These are phyloP conservation scores for Malacoraja senta DNA, from an alignment of 2,797 vertebrate species.

Conservation along the genomic window DNA sequence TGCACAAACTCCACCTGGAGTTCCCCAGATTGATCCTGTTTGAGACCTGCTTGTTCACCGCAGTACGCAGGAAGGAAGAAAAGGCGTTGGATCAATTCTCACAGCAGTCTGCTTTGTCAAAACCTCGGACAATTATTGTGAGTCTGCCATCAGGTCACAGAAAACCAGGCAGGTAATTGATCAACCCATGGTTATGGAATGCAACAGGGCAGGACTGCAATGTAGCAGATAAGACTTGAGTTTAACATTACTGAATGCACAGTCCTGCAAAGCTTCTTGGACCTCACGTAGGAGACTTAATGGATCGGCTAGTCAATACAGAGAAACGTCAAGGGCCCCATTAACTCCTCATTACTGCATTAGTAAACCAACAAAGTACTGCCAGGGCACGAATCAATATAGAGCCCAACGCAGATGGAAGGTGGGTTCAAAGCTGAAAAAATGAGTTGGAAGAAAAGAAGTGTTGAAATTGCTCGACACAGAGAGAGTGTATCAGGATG, in stretches of 20 bases:
- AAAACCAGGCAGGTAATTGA: background rate
- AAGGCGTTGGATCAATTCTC: background rate
- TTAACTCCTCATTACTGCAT: conserved; percentile 30
- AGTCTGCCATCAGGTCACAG: background rate
- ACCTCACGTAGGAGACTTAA: background rate
- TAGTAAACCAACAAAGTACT: conserved; percentile 7
- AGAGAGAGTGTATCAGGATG: background rate
- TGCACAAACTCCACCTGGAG: background rate
- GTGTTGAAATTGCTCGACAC: background rate
- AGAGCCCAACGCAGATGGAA: background rate
- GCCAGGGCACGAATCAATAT: conserved; percentile 21
- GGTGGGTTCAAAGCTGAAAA: background rate
- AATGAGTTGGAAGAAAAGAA: background rate
- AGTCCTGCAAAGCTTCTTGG: background rate
- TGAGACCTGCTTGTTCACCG: background rate
- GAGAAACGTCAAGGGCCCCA: background rate
- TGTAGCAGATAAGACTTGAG: background rate
- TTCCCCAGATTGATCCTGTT: background rate
- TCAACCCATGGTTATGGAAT: background rate
- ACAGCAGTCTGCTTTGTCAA: background rate
- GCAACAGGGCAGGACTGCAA: background rate
- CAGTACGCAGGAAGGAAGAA: background rate
- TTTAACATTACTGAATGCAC: background rate
- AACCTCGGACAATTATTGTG: background rate
- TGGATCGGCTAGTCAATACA: conserved; percentile 24